Evolutionary conservation across 2,113 vertebrate species (phyloP), one percentile per base, ranked within the genome.

Genomic region (Notarius lentiginosus): DNA sequence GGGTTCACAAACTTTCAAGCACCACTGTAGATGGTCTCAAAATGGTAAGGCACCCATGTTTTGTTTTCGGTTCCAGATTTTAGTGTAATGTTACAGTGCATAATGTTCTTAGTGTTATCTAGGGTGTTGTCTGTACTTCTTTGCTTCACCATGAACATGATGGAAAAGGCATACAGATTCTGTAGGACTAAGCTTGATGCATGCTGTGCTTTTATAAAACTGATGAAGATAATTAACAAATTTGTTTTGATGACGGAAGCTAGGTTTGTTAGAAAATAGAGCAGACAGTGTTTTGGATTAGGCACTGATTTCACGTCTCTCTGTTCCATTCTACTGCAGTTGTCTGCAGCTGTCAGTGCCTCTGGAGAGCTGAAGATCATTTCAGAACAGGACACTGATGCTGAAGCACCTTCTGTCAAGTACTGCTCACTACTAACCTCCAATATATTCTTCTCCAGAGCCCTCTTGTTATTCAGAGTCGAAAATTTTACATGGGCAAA

Each of bases 311-410:
- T n/a, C 53, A 63, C 30, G 9, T 89, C 86, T 82, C 0, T 82
- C 0, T 4, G 85, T 47, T n/a, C n/a, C 34, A 11, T 75, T 24
- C 9, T 58, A 92, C 94, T 91, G 55, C 95, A 99, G 96, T 93
- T 96, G 18, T 95, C 95, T 84, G 94, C 95, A 93, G 92, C 89
- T 49, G 93, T 95, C 84, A 95, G 91, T 92, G 95, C 94, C 87
- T 94, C 95, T 72, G 95, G 94, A 86, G 95, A 96, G 65, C 94
- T 96, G 84, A 93, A 89, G 91, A 94, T 94, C 88, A 91, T 95
- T 85, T 96, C 94, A 0, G 95, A 95, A 88, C 89, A 66, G 72
- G 96, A 95, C 91, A 95, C 94, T 10, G 95, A 97, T 17, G 92
- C 91, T 12, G 94, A 96, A 41, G 87, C 92, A 88, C 87, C 93